These are phyloP conservation scores for Sepioteuthis lessoniana DNA, from an alignment of 2,888 invertebrate species.

Conservation along the genomic window DNA sequence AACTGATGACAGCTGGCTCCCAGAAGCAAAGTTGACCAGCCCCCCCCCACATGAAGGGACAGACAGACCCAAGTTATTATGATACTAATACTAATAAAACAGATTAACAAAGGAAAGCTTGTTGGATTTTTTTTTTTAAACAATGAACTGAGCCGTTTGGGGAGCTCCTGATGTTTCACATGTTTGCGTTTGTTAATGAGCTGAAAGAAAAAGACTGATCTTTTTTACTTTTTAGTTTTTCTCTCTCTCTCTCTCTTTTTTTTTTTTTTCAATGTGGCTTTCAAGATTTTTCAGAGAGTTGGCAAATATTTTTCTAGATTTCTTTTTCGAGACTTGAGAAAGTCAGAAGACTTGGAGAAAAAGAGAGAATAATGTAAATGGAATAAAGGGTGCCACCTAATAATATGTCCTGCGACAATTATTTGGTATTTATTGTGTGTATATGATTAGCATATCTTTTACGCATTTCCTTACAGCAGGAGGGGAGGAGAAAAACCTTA, in stretches of 20 bases:
- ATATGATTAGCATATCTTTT: background rate
- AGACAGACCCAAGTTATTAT: background rate
- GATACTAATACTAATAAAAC: background rate
- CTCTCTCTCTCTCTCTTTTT: background rate
- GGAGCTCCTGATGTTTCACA: background rate
- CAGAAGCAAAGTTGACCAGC: background rate
- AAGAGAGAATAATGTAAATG: background rate
- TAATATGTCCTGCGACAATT: background rate
- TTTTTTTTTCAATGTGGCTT: background rate
- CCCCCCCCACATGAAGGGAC: background rate
- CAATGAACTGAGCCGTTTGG: background rate
- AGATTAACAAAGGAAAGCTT: background rate
- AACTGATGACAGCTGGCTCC: background rate
- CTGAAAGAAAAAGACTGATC: no score
- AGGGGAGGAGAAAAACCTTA: background rate
- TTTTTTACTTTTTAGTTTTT: no score
- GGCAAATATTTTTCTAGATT: conserved; percentile 33
- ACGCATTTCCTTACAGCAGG: background rate
- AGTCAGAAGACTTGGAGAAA: background rate
- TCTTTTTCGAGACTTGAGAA: background rate
- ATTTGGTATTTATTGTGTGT: background rate
- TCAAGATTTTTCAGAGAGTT: background rate
- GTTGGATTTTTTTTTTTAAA: background rate
- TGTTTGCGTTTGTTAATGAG: background rate
- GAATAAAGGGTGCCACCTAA: background rate